phyloP scores from a whole-genome alignment of 2,113 vertebrate species.

The Peucedramus taeniatus region DNA sequence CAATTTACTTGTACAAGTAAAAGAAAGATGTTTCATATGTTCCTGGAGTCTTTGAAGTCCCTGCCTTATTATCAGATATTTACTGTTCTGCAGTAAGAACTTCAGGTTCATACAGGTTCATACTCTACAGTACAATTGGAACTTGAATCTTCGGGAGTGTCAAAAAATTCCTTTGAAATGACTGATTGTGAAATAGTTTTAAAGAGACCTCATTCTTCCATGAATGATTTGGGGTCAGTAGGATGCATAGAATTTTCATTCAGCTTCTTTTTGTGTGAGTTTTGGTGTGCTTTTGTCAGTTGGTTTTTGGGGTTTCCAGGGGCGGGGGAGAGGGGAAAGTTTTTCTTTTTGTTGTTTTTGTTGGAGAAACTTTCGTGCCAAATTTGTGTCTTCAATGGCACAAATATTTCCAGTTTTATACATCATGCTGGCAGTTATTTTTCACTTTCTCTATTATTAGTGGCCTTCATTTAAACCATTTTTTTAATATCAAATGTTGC shows the following conservation, averaged over 20 bases:
- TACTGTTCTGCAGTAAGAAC: neutral
- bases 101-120: neutral
- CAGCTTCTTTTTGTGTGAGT: neutral
- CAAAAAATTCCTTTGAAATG: neutral
- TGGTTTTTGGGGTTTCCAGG: fast-evolving
- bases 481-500: neutral
- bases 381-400: neutral
- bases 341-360: neutral
- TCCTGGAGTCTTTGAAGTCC: neutral
- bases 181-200: neutral
- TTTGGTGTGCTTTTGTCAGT: no score
- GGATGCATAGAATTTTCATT: neutral
- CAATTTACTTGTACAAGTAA: neutral
- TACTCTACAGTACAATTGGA: neutral
- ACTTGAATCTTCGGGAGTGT: fast-evolving
- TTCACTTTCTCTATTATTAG: neutral
- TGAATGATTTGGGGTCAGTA: neutral
- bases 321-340: fast-evolving
- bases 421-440: neutral
- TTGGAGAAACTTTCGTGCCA: neutral
- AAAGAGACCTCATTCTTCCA: neutral
- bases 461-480: fast-evolving
- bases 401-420: neutral
- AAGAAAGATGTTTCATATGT: neutral
- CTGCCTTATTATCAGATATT: neutral